Evolutionary conservation across 2,113 vertebrate genomes (phyloP), one percentile per base, ranked within the genome.

Genomic region (Chaetodon trifascialis): DNA sequence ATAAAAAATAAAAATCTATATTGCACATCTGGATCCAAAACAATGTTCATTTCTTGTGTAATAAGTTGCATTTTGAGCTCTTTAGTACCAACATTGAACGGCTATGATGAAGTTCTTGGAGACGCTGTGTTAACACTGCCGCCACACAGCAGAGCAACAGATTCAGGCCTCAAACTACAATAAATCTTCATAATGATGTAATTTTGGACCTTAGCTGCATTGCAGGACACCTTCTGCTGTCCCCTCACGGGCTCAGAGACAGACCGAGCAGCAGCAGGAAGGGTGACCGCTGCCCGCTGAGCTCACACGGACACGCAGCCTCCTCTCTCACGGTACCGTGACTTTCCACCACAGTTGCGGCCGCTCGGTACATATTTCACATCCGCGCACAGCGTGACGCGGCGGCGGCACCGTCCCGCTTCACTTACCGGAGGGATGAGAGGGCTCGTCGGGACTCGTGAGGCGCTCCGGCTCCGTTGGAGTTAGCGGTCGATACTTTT

Each of bases 361-460:
- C 17, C n/a, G 68, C 2, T 86, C 76, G 77, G 34, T 62, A 42
- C 79, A 78, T 54, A 40, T 17, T 0, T 25, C 66, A 44, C 70
- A 73, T 62, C 17, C 72, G 62, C 65, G 54, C 72, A 11, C 62
- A 47, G 46, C 73, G 38, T 36, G 87, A 86, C 82, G 86, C 88
- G 75, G 86, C 30, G 30, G 30, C 30, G 30, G 30, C 11, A 11
- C 42, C 55, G 79, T 86, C 86, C 88, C 30, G 86, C 56, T 38
- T 73, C 49, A 87, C 93, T 91, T 79, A 93, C 93, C 91, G 67
- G 83, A 16, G 40, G 55, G 83, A 86, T 73, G 86, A 51, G 38
- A 38, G 59, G 52, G 60, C 49, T 89, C 38, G 76, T 60, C 83
- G 73, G 84, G 84, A 78, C 73, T n/a, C 82, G 80, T 79, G 47